Conservation (phyloP, 2,888 invertebrate genomes). For the Hirtodrosophila histrioides region DNA sequence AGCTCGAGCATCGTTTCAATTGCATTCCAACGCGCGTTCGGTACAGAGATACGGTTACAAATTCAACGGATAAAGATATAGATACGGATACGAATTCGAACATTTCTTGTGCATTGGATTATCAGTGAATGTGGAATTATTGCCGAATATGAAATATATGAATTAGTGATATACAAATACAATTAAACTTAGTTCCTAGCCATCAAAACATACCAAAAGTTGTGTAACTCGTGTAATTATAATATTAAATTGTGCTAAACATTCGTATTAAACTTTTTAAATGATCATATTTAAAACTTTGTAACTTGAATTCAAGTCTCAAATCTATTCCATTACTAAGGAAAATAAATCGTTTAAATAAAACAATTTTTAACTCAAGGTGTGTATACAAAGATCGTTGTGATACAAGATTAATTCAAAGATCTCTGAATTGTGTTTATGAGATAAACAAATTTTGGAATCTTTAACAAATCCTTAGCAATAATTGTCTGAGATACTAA, state of each 20-base stretch:
- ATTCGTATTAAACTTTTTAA: constrained; percentile 3
- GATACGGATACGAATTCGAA: constrained; percentile 34
- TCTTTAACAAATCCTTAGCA: too few relatives aligned
- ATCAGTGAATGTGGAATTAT: constrained; percentile 72
- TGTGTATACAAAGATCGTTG: constrained; percentile 18
- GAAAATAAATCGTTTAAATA: not conserved
- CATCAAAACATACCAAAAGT: constrained; percentile 24
- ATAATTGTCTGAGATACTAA: too few relatives aligned
- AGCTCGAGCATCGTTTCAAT: constrained; percentile 63
- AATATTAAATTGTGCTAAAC: constrained; percentile 4
- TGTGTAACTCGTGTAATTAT: constrained; percentile 3
- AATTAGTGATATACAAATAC: constrained; percentile 21
- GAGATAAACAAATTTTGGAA: too few relatives aligned
- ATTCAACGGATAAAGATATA: constrained; percentile 35
- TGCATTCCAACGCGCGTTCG: constrained; percentile 79
- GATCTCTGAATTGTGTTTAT: too few relatives aligned
- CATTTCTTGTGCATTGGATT: constrained; percentile 53
- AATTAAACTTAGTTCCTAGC: constrained; percentile 29
- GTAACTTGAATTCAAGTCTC: not conserved
- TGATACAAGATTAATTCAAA: not conserved
- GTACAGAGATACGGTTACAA: constrained; percentile 56
- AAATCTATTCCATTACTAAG: not conserved
- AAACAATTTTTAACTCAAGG: constrained; percentile 14
- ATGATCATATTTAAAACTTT: not conserved
- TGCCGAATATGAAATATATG: constrained; percentile 54